These are phyloP conservation scores for Hemicrepidius hirtus DNA, from an alignment of 2,888 invertebrate genomes.

Conservation along the genomic window DNA sequence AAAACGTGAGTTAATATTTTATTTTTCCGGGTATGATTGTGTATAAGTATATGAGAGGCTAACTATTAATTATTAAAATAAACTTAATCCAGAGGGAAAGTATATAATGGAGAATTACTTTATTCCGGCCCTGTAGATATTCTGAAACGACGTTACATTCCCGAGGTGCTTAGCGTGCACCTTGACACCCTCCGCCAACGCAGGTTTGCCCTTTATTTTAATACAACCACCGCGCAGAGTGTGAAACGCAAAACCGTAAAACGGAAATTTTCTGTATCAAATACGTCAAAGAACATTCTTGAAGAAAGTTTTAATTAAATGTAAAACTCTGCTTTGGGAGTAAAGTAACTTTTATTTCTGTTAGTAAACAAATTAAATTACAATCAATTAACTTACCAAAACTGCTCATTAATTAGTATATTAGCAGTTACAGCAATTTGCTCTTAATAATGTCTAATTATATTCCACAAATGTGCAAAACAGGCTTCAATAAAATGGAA, in stretches of 20 bases:
- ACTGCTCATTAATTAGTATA: constrained; percentile 20
- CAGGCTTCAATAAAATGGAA: not conserved
- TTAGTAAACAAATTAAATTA: constrained; percentile 33
- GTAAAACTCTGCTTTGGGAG: constrained; percentile 9
- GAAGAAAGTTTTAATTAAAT: constrained; percentile 27
- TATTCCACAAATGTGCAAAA: not conserved
- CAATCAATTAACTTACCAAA: constrained; percentile 26
- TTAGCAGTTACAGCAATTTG: not conserved
- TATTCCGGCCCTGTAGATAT: not conserved
- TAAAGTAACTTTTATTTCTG: constrained; percentile 24
- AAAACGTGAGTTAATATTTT: no score
- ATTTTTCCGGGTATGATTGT: no score
- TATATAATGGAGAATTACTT: no score
- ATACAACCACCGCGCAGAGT: not conserved
- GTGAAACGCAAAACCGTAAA: constrained; percentile 3
- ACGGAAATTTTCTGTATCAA: constrained; percentile 9
- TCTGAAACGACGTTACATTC: not conserved
- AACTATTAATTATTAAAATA: no score
- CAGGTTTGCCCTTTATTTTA: constrained; percentile 1
- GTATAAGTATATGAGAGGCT: no score
- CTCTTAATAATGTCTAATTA: not conserved
- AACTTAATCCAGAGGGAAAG: no score
- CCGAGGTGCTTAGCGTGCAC: not conserved
- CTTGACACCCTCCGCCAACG: not conserved
- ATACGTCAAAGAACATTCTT: constrained; percentile 14